Evolutionary conservation across 2,113 vertebrate genomes (phyloP).

Genomic region (Malaclemys terrapin): DNA sequence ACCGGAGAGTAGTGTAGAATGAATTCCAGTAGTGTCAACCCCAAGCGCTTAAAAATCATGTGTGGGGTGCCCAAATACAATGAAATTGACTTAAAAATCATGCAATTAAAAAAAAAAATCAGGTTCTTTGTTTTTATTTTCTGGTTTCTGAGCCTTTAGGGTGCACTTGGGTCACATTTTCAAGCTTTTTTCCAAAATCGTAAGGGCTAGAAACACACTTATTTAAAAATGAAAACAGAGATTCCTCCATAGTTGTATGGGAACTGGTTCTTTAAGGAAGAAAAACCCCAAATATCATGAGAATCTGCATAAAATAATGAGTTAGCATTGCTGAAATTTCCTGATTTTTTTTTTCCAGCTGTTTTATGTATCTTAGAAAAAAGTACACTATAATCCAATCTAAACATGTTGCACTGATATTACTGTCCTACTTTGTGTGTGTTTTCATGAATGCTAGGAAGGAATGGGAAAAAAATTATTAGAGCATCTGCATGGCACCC

Average conservation of each 20-base stretch:
- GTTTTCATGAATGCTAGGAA: not conserved
- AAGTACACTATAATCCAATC: not conserved
- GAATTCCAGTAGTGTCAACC: not conserved
- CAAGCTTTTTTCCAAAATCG: not conserved
- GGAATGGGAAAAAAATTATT: fast-evolving
- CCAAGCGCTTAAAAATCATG: not conserved
- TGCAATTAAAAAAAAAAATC: not conserved
- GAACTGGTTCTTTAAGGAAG: not conserved
- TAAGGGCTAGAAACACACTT: not conserved
- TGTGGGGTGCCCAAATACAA: not conserved
- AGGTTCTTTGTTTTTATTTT: not conserved
- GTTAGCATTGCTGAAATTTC: not conserved
- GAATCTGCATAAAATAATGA: not conserved
- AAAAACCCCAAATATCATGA: not conserved
- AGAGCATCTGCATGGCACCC: not conserved
- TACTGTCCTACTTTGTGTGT: not conserved
- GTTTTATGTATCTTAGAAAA: not conserved
- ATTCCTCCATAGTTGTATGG: not conserved
- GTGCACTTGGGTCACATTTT: not conserved
- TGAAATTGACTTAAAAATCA: not conserved
- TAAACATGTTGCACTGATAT: not conserved
- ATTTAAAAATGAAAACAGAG: not conserved
- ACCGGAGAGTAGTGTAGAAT: not conserved
- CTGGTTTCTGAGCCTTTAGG: not conserved
- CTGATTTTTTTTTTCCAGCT: not conserved